phyloP scores from a whole-genome alignment of 2,888 invertebrate species.

The Cheilosia vernalis region DNA sequence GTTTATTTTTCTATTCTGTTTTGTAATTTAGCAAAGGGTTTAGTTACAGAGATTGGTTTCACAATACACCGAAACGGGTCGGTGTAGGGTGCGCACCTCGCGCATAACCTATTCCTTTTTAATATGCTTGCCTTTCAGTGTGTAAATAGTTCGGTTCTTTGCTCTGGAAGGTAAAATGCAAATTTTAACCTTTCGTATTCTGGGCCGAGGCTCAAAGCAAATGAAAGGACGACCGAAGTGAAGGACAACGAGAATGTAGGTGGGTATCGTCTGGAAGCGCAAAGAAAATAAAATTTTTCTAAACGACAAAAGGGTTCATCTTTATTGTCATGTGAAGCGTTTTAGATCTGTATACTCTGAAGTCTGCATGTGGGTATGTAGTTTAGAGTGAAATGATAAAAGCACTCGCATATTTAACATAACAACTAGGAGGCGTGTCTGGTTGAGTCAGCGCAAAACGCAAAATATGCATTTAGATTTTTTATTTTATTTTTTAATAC shows the following conservation, averaged over 20 bases:
- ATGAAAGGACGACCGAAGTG: conserved; percentile 15
- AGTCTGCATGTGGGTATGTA: background rate
- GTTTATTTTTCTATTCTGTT: no score
- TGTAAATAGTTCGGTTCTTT: conserved; percentile 47
- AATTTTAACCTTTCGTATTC: conserved; percentile 49
- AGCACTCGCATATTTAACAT: no score
- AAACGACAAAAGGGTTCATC: background rate
- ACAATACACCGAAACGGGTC: no score
- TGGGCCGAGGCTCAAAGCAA: conserved; percentile 14
- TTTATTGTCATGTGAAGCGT: conserved; percentile 13
- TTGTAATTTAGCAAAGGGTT: no score
- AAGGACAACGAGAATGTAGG: conserved; percentile 3
- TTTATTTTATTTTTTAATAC: no score
- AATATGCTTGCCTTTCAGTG: conserved; percentile 17
- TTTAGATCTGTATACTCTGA: background rate
- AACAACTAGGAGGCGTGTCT: no score
- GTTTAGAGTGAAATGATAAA: background rate
- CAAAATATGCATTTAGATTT: no score
- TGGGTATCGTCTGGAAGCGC: background rate
- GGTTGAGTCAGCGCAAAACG: no score
- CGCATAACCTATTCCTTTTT: conserved; percentile 7
- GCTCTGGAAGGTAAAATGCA: conserved; percentile 30
- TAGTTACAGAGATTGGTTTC: no score
- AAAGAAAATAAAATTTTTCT: conserved; percentile 18
- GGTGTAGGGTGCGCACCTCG: background rate